phyloP scores from a whole-genome alignment of 2,113 vertebrate genomes.

The Pseudopodoces humilis region DNA sequence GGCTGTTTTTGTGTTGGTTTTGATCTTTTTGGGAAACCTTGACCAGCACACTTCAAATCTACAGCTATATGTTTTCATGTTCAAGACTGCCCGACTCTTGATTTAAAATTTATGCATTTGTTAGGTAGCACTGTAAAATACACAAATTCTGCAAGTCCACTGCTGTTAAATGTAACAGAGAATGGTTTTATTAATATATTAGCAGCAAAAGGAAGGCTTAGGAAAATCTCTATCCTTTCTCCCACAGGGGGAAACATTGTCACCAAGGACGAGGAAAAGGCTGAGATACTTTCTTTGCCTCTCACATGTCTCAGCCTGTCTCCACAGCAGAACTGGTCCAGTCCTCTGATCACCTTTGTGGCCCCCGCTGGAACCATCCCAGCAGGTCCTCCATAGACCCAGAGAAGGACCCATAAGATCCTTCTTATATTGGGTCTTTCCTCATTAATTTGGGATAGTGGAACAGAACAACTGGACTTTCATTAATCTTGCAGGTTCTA shows the following conservation, averaged over 20 bases:
- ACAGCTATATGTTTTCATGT: background rate
- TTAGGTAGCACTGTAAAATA: background rate
- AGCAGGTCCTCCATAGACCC: background rate
- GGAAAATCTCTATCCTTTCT: background rate
- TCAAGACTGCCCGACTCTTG: background rate
- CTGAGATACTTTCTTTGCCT: background rate
- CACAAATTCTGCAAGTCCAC: background rate
- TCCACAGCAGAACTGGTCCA: background rate
- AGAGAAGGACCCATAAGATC: background rate
- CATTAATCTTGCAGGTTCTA: background rate
- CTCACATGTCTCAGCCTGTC: background rate
- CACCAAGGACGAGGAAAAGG: background rate
- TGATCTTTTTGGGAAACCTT: background rate
- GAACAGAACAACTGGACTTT: background rate
- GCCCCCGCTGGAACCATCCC: background rate
- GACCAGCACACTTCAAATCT: background rate
- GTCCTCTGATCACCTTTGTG: background rate
- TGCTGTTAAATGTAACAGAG: background rate
- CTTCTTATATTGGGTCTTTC: background rate
- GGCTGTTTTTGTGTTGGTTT: background rate
- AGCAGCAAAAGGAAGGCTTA: background rate
- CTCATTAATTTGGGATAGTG: background rate
- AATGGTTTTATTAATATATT: background rate
- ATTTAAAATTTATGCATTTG: background rate
- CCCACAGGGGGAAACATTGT: background rate